Evolutionary conservation across 2,113 vertebrate species (phyloP).

Genomic region (Elephantulus edwardii): DNA sequence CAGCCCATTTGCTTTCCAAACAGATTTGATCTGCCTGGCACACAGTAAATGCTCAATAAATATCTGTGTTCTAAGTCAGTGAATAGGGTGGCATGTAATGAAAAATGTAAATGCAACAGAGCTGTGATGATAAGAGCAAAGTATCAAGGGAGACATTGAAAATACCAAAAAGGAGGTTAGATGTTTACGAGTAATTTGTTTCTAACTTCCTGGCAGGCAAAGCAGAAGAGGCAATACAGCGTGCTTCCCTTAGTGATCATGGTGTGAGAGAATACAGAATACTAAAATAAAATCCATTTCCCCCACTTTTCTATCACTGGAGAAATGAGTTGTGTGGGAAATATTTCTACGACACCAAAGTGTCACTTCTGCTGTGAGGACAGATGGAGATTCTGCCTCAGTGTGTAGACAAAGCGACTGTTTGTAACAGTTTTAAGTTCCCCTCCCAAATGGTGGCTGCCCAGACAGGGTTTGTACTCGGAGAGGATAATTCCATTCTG

Average conservation of each 20-base stretch:
- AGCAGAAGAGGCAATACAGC: background rate
- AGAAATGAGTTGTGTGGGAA: background rate
- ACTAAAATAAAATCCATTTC: fast-evolving
- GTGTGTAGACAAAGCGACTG: background rate
- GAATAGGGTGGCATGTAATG: background rate
- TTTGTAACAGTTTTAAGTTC: background rate
- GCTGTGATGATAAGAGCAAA: background rate
- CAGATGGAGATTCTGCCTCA: background rate
- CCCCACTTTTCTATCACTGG: background rate
- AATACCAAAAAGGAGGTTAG: background rate
- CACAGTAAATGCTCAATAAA: slow-evolving; percentile 47
- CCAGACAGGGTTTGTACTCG: background rate
- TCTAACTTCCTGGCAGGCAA: slow-evolving; percentile 3
- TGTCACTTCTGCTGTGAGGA: background rate
- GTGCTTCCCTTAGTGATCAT: background rate
- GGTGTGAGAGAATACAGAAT: background rate
- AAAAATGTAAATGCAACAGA: background rate
- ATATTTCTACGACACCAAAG: background rate
- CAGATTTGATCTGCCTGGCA: background rate
- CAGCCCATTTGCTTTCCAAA: background rate
- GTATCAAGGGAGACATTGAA: background rate
- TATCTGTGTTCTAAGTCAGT: background rate
- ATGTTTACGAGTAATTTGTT: background rate
- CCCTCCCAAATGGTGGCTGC: background rate
- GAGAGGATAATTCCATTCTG: background rate